These are phyloP conservation scores for Catostomus latipinnis DNA, from an alignment of 2,797 vertebrate genomes.

Conservation along the genomic window DNA sequence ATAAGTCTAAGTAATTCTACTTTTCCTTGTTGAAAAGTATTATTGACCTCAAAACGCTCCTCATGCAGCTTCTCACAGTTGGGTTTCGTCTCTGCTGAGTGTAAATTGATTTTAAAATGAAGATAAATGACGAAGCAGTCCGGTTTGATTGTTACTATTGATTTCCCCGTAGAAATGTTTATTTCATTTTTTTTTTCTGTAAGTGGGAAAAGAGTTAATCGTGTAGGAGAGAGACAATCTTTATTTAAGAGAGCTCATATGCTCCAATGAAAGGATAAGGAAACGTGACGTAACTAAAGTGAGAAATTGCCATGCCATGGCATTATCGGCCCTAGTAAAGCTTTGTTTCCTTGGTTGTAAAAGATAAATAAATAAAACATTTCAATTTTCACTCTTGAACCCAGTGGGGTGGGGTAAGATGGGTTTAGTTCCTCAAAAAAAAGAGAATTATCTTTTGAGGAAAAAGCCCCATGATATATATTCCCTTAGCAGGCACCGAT, in stretches of 20 bases:
- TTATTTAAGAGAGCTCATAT: conserved; percentile 35
- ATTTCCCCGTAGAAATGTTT: conserved; percentile 47
- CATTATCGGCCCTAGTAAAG: too few species aligned
- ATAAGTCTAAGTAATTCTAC: conserved; percentile 30
- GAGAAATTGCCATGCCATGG: conserved; percentile 55
- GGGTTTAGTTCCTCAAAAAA: conserved; percentile 55
- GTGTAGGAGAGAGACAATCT: conserved; percentile 18
- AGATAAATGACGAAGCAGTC: conserved; percentile 45
- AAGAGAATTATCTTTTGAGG: conserved; percentile 62
- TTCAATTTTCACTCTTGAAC: conserved; percentile 58
- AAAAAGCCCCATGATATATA: conserved; percentile 54
- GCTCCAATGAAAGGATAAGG: conserved; percentile 46
- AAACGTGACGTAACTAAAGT: conserved; percentile 59
- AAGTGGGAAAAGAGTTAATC: conserved; percentile 22
- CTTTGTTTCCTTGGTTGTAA: conserved; percentile 19
- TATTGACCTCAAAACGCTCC: conserved; percentile 53
- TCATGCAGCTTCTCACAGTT: conserved; percentile 47
- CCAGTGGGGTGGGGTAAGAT: conserved; percentile 52
- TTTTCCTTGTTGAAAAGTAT: conserved; percentile 36
- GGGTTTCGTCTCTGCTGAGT: conserved; percentile 54
- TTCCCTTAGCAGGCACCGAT: conserved; percentile 47
- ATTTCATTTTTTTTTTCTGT: conserved; percentile 16
- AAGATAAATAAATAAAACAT: conserved; percentile 45
- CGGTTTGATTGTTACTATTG: conserved; percentile 51
- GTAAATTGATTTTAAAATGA: conserved; percentile 61